Evolutionary conservation across 2,888 invertebrate genomes (phyloP), one percentile per base, ranked within the genome.

Genomic region (Chironomus riparius): DNA sequence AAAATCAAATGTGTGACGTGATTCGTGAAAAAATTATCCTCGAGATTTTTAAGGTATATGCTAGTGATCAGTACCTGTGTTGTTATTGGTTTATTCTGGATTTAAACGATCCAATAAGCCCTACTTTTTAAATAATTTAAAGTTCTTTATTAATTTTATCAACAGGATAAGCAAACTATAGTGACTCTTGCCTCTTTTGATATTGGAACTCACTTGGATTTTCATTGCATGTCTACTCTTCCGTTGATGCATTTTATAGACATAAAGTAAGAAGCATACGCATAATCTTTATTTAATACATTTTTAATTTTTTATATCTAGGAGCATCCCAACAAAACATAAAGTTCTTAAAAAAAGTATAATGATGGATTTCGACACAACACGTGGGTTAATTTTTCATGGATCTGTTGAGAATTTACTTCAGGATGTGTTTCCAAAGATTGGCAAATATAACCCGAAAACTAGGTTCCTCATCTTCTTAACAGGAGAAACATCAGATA

Each of bases 131-230:
- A n/a, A n/a, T n/a, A n/a, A n/a, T n/a, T n/a, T n/a, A n/a, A n/a
- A n/a, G 10, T 65, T 3, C 6, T 65, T 22, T 65, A 65, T 15
- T 10, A 65, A 68, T 68, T 22, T 22, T 13, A 68, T n/a, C 5
- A 22, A 69, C 2, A 69, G 22, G 71, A 71, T 1, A 71, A 71
- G 61, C 28, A 71, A 71, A 71, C 71, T 15, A 61, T 71, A 15
- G 3, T 71, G 2, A 50, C 56, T 2, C 12, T 65, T 21, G 21
- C 21, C 2, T 7, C n/a, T 1, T 12, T 22, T 13, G 15, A 48
- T 12, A 2, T 24, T 28, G 21, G 12, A 24, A 15, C 15, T 18
- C 21, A 13, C 4, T 47, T 48, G 10, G 21, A 69, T 10, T 1
- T 70, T 21, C 10, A 70, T 21, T 70, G 47, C 1, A 47, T 65